These are phyloP conservation scores for Bombus superbus DNA, from an alignment of 1,140 invertebrate species.

Conservation along the genomic window DNA sequence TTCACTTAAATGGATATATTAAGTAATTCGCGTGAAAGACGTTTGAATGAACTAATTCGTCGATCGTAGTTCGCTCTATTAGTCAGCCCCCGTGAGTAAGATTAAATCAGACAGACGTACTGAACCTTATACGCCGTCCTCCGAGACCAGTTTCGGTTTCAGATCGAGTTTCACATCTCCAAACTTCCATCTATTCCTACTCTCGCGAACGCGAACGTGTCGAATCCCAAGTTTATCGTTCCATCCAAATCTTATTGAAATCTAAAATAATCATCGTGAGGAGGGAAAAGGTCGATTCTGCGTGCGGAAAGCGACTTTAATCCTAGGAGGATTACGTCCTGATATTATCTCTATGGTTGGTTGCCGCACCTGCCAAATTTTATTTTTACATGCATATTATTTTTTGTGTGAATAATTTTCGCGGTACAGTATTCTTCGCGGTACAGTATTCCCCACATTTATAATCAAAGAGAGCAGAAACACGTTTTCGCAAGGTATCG, in stretches of 20 bases:
- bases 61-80: background rate
- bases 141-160: background rate
- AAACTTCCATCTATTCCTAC: constrained; percentile 2
- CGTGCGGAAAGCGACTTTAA: background rate
- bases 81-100: background rate
- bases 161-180: constrained; percentile 8
- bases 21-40: background rate
- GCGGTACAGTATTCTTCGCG: too few species aligned
- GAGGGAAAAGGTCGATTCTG: background rate
- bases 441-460: too few species aligned
- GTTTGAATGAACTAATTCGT: background rate
- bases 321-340: background rate
- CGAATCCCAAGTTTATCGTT: background rate
- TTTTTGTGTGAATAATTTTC: too few species aligned
- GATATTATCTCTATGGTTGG: too few species aligned
- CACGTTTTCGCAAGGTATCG: too few species aligned
- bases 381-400: too few species aligned
- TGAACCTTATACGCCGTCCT: background rate
- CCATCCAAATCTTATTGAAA: background rate
- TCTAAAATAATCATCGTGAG: background rate
- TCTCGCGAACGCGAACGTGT: too few species aligned
- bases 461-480: too few species aligned
- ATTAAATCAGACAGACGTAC: constrained; percentile 6
- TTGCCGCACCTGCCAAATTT: too few species aligned
- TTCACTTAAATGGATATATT: background rate